Percentiles rank a stretch among this genome's conserved stretches.
These are phyloP conservation scores for Forbesichthys agassizii DNA, from an alignment of 2,113 vertebrate species.

Conservation along the genomic window DNA sequence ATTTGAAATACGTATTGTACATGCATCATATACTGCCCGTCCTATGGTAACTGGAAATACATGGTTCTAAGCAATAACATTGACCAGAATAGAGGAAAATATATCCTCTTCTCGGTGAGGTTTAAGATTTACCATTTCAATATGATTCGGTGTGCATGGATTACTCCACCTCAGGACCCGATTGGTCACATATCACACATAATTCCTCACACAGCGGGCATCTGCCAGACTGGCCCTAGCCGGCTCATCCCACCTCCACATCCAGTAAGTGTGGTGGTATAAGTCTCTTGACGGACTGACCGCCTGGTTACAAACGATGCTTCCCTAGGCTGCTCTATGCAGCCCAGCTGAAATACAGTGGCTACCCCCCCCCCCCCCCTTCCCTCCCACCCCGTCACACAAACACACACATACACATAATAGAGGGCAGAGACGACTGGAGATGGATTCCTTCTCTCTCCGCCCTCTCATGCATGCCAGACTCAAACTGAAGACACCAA, in stretches of 20 bases:
- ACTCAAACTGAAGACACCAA: conserved; percentile 64
- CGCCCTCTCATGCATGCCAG: conserved; percentile 61
- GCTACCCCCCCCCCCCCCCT: conserved; percentile 9
- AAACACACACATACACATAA: conserved; percentile 32
- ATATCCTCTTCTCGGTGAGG: too few relatives aligned
- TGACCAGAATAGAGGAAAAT: too few relatives aligned
- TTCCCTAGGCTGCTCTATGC: conserved; percentile 40
- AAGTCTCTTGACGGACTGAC: conserved; percentile 44
- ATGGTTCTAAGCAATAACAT: too few relatives aligned
- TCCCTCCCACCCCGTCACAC: background rate
- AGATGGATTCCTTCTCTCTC: conserved; percentile 68
- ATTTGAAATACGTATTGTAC: too few relatives aligned
- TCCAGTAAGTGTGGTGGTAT: conserved; percentile 36
- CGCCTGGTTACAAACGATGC: conserved; percentile 55
- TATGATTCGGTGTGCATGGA: background rate
- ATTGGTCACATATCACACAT: conserved; percentile 47
- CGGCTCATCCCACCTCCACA: conserved; percentile 39
- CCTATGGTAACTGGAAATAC: too few relatives aligned
- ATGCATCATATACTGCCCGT: too few relatives aligned
- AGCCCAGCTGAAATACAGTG: conserved; percentile 49
- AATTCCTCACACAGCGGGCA: conserved; percentile 46
- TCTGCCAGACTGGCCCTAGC: conserved; percentile 44
- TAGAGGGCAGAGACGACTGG: conserved; percentile 40
- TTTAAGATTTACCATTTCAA: background rate
- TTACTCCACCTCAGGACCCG: conserved; percentile 10